Conservation (phyloP, 2,888 invertebrate genomes). For the Sylvicola fuscatus region DNA sequence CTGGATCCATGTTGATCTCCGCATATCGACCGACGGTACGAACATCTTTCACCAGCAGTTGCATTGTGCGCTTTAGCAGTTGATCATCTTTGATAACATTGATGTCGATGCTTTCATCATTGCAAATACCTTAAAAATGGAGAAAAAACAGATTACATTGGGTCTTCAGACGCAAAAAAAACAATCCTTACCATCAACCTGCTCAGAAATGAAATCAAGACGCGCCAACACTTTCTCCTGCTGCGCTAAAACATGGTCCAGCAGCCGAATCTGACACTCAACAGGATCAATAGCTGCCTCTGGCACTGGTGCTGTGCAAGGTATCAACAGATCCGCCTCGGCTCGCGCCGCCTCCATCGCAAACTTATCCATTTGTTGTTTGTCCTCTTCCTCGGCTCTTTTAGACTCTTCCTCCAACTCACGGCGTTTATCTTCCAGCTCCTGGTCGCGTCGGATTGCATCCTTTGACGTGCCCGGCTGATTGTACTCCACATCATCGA, state of each 20-base stretch:
- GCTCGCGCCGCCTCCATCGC: background rate
- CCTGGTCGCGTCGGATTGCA: background rate
- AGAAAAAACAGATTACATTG: too few species aligned
- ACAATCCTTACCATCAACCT: constrained; percentile 48
- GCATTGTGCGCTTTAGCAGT: too few species aligned
- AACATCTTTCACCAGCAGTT: too few species aligned
- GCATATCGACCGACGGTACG: too few species aligned
- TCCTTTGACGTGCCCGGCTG: background rate
- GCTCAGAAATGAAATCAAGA: constrained; percentile 52
- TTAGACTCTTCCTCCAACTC: background rate
- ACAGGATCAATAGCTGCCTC: constrained; percentile 63
- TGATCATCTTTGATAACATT: too few species aligned
- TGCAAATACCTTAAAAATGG: too few species aligned
- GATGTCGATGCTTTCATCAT: too few species aligned
- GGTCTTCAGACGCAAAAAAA: too few species aligned
- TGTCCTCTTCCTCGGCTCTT: background rate
- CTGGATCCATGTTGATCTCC: too few species aligned
- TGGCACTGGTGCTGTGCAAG: constrained; percentile 42
- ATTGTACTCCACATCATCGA: background rate
- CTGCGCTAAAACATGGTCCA: constrained; percentile 57
- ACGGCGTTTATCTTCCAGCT: background rate
- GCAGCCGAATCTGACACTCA: constrained; percentile 53
- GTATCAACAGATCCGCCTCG: constrained; percentile 1
- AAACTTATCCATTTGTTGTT: background rate
- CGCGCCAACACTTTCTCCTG: constrained; percentile 50